Percentiles rank a stretch among this genome's conserved stretches.
phyloP scores from a whole-genome alignment of 2,888 invertebrate genomes.

The Ichneumoninae sp. region DNA sequence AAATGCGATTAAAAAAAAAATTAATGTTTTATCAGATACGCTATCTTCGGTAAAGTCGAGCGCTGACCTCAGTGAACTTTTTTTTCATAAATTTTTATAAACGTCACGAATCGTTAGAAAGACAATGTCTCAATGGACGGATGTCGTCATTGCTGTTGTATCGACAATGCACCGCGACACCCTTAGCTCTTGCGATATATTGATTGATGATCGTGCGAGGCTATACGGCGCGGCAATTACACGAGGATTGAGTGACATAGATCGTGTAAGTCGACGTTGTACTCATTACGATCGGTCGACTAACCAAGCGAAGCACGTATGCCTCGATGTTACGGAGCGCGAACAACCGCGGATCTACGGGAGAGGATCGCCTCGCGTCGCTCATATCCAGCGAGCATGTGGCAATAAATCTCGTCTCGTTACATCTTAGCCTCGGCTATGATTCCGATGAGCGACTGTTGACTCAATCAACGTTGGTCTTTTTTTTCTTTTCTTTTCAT shows the following conservation, averaged over 20 bases:
- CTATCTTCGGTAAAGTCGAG: neutral
- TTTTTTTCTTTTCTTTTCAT: conserved; percentile 10
- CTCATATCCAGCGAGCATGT: conserved; percentile 2
- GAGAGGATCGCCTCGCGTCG: conserved; percentile 36
- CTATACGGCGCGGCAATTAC: neutral
- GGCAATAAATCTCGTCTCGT: conserved; percentile 36
- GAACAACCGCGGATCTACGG: conserved; percentile 8
- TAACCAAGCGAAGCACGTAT: conserved; percentile 50
- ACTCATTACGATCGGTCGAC: conserved; percentile 36
- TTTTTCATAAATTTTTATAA: neutral
- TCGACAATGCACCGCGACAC: neutral
- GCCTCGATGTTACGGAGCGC: conserved; percentile 26
- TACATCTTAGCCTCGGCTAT: conserved; percentile 31
- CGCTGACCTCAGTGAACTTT: neutral
- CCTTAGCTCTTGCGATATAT: conserved; percentile 2
- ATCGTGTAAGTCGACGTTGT: conserved; percentile 41
- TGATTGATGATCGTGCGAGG: conserved; percentile 19
- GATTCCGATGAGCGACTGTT: conserved; percentile 30
- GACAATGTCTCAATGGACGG: neutral
- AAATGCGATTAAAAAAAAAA: neutral
- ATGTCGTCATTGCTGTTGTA: neutral
- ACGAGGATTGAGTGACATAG: neutral
- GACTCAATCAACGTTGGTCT: conserved; percentile 45
- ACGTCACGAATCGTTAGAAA: neutral
- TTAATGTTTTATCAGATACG: neutral